Conservation (phyloP, 2,888 invertebrate genomes). For the Megastigmus dorsalis region DNA sequence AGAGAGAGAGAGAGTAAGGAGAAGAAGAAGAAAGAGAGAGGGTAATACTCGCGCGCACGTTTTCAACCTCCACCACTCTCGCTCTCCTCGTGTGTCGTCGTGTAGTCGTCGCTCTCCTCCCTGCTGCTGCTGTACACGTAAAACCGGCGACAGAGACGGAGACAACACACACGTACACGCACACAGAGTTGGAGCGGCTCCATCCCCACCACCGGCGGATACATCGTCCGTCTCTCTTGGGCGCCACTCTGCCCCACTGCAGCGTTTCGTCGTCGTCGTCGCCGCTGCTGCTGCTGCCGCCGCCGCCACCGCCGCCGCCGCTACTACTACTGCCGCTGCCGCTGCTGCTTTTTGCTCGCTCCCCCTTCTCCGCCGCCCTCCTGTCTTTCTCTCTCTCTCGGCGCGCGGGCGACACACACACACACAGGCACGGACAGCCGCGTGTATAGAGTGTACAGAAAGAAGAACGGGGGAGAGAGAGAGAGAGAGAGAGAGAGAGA, state of each 20-base stretch:
- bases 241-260: constrained; percentile 45
- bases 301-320: constrained; percentile 32
- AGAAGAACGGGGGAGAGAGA: constrained; percentile 48
- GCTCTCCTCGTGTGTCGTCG: constrained; percentile 7
- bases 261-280: constrained; percentile 32
- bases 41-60: constrained; percentile 2
- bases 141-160: neutral
- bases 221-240: constrained; percentile 23
- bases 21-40: neutral
- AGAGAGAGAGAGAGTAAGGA: neutral
- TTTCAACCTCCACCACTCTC: constrained; percentile 23
- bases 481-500: constrained; percentile 40
- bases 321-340: constrained; percentile 31
- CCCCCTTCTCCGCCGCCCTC: constrained; percentile 37
- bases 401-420: constrained; percentile 39
- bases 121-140: too few species aligned
- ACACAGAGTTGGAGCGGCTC: neutral
- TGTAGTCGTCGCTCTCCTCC: constrained; percentile 5
- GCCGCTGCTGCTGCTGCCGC: constrained; percentile 35
- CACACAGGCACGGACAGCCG: neutral
- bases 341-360: constrained; percentile 42
- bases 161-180: neutral
- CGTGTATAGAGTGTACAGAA: too few species aligned
- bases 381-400: constrained; percentile 35
- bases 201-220: neutral